A percentile compares a stretch with the other conserved stretches of the same genome.
Conservation (phyloP, 2,797 vertebrate genomes). For the Cheracebus regulus region DNA sequence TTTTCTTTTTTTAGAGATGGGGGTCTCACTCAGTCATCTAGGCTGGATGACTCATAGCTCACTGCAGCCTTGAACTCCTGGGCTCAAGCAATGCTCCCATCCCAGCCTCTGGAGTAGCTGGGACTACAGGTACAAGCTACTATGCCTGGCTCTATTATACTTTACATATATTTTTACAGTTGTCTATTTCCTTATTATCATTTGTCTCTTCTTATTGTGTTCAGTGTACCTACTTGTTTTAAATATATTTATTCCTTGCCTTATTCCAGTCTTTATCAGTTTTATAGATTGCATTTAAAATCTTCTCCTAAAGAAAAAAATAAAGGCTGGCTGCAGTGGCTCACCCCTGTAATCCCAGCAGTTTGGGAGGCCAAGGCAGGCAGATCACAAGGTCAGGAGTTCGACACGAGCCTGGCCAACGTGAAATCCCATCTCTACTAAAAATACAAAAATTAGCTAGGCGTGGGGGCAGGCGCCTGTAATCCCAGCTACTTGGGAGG, state of each 20-base stretch:
- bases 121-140: background rate
- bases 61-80: background rate
- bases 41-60: background rate
- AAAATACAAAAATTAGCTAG: background rate
- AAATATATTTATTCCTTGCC: background rate
- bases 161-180: background rate
- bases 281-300: constrained; percentile 19
- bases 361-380: background rate
- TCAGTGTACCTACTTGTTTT: background rate
- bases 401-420: background rate
- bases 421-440: background rate
- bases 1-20: background rate
- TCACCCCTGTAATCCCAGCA: background rate
- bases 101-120: background rate
- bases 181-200: background rate
- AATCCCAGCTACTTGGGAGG: background rate
- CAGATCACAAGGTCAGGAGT: background rate
- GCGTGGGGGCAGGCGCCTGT: accelerated
- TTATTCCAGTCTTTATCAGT: background rate
- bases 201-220: background rate
- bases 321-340: background rate
- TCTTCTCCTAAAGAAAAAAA: background rate
- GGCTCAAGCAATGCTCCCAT: background rate
- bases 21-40: background rate
- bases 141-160: background rate